These are phyloP conservation scores for Apotomis capreana DNA, from an alignment of 2,888 invertebrate species.

Conservation along the genomic window DNA sequence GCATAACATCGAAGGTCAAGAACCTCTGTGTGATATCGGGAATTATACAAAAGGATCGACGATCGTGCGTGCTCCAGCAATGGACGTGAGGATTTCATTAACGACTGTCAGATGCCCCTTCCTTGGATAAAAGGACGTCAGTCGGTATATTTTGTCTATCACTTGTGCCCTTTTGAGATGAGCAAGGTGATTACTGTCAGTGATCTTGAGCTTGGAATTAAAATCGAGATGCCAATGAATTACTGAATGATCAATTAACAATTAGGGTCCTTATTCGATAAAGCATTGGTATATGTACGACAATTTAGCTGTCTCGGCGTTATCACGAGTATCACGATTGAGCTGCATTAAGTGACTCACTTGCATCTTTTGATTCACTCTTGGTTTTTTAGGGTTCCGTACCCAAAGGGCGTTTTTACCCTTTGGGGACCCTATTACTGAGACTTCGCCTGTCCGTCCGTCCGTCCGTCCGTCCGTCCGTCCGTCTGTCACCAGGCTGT, in stretches of 20 bases:
- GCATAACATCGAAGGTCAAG: conserved; percentile 27
- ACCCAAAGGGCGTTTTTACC: no score
- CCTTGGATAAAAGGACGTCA: not conserved
- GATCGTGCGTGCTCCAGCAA: conserved; percentile 28
- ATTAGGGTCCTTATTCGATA: not conserved
- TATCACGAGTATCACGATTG: no score
- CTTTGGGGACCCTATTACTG: no score
- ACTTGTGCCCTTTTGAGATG: not conserved
- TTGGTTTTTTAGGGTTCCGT: no score
- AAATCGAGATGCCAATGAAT: conserved; percentile 14
- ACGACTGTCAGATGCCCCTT: not conserved
- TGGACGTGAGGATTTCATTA: conserved; percentile 29
- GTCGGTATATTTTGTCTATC: not conserved
- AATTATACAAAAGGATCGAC: conserved; percentile 27
- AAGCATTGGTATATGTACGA: no score
- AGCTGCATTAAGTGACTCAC: no score
- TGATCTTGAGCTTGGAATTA: conserved; percentile 24
- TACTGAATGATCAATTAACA: not conserved
- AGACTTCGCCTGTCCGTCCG: no score
- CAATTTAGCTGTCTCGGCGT: no score
- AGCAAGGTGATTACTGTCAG: not conserved
- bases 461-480: no score
- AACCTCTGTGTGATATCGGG: conserved; percentile 15
- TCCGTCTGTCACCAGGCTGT: no score
- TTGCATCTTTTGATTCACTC: no score